A percentile compares a stretch with the other conserved stretches of the same genome.
Evolutionary conservation across 2,113 vertebrate species (phyloP).

Genomic region (Uria aalge): DNA sequence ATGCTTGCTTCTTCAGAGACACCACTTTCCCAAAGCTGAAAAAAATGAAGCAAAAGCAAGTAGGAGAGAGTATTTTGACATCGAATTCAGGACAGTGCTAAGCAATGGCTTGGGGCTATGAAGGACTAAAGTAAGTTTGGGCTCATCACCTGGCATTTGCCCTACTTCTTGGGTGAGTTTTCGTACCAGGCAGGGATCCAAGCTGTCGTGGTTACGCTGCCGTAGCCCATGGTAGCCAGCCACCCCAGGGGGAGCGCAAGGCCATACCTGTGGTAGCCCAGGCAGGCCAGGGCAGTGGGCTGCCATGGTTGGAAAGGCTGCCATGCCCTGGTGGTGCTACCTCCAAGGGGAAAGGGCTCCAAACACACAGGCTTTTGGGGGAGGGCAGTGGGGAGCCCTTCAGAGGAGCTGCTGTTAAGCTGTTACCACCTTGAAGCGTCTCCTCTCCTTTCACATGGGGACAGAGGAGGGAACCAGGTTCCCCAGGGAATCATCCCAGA

Average conservation of each 20-base stretch:
- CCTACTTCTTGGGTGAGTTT: not conserved
- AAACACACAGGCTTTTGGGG: not conserved
- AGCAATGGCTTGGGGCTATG: not conserved
- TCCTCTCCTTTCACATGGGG: not conserved
- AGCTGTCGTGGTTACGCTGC: rapidly evolving
- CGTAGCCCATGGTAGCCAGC: not conserved
- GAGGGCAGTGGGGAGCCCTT: not conserved
- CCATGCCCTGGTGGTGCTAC: rapidly evolving
- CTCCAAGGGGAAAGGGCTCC: not conserved
- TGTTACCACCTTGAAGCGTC: not conserved
- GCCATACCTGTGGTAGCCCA: not conserved
- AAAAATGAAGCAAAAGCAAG: not conserved
- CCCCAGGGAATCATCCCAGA: not conserved
- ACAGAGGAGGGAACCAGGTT: not conserved
- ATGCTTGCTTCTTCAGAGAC: not conserved
- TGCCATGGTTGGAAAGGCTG: not conserved
- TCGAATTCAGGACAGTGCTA: not conserved
- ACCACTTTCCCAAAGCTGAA: not conserved
- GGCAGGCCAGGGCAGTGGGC: not conserved
- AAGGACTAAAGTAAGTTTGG: not conserved
- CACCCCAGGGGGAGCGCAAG: rapidly evolving
- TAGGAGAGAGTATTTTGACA: not conserved
- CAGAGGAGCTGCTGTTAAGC: not conserved
- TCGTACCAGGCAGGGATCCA: not conserved
- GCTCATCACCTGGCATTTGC: not conserved